Evolutionary conservation across 2,888 invertebrate genomes (phyloP), one percentile per base, ranked within the genome.

Genomic region (Polydrusus cervinus): DNA sequence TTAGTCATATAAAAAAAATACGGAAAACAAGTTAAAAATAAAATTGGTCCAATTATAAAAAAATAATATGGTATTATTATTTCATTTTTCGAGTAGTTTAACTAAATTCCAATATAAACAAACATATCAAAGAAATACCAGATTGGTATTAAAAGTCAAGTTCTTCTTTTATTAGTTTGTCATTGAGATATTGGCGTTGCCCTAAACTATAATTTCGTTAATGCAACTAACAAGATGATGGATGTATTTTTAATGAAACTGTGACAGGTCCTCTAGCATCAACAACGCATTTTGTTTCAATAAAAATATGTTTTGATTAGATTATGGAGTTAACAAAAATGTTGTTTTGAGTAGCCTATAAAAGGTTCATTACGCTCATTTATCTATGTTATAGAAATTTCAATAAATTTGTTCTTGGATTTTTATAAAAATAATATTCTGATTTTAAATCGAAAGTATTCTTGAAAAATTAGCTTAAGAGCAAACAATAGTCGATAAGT

Each of bases 71-170:
- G 25, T 25, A 5, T n/a, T n/a, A n/a, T n/a, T 16, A 10, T 18
- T 60, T 60, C 57, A 60, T 30, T n/a, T 38, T 6, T 16, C 0
- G 16, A 38, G 16, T 38, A 60, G 57, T 38, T 9, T 60, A 60
- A 10, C 25, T 8, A 11, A 11, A 60, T 9, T 16, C 16, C 38
- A 60, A 38, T 60, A 38, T 16, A 60, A 60, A 38, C 38, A 38
- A 38, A n/a, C 57, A 60, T 9, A 0, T 16, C 2, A 38, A 47
- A 60, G 14, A 60, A 38, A 60, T 30, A 3, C 25, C 38, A 60
- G 57, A 60, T 60, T 8, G 14, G 38, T 38, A 34, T 57, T 25
- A 53, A 53, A 55, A 55, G 55, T 60, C 38, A 60, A 38, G 57
- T 60, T 60, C 40, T 8, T 5, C 16, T 11, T 38, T 60, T 38